phyloP scores from a whole-genome alignment of 2,888 invertebrate species.

The Sinohyriopsis cumingii region DNA sequence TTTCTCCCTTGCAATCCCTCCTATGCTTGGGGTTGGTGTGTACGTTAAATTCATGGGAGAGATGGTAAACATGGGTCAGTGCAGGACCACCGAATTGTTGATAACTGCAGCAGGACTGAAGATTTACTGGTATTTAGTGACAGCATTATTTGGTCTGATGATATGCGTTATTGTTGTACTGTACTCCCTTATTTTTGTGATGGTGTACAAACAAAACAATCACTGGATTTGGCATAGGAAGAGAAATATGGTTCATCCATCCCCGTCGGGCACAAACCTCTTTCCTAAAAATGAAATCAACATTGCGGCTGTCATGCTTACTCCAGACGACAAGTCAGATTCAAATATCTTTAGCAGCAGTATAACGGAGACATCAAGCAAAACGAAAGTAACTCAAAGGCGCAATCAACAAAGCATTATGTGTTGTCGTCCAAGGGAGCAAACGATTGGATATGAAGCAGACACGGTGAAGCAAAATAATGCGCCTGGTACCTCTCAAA shows the following conservation, averaged over 20 bases:
- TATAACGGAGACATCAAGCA: no score
- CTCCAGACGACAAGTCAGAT: no score
- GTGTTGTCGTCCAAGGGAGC: no score
- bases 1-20: constrained; percentile 45
- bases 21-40: constrained; percentile 48
- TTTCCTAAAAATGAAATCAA: no score
- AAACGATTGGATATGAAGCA: no score
- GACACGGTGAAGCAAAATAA: no score
- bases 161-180: constrained; percentile 44
- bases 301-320: no score
- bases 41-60: constrained; percentile 18
- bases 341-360: no score
- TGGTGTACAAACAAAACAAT: constrained; percentile 39
- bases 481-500: no score
- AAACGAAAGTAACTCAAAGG: no score
- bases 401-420: no score
- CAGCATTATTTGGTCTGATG: constrained; percentile 44
- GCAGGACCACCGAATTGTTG: constrained; percentile 37
- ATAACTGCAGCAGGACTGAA: constrained; percentile 24
- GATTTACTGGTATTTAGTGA: constrained; percentile 48
- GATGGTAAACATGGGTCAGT: constrained; percentile 36
- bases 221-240: constrained; percentile 18
- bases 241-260: constrained; percentile 7
- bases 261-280: not conserved
- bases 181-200: constrained; percentile 48